Conservation (phyloP, 2,888 invertebrate species). For the Cantharis nigra region DNA sequence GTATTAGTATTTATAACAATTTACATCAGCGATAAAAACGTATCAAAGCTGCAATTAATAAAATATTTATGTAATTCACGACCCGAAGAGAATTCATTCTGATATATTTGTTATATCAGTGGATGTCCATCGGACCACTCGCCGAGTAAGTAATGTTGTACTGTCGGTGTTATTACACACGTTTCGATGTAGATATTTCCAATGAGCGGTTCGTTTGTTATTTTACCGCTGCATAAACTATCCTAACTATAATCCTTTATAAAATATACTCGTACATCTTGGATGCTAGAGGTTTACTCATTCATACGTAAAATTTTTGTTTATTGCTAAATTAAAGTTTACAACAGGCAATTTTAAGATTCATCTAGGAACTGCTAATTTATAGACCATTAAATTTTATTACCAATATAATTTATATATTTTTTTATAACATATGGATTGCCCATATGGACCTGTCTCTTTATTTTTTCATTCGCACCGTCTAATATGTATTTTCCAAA, state of each 20-base stretch:
- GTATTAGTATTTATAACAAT: not conserved
- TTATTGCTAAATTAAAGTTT: not conserved
- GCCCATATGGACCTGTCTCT: not conserved
- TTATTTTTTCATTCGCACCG: not conserved
- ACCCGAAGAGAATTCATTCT: conserved; percentile 22
- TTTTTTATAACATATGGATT: not conserved
- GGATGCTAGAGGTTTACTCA: not conserved
- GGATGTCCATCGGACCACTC: conserved; percentile 36
- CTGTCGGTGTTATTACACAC: conserved; percentile 36
- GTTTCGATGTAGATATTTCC: conserved; percentile 31
- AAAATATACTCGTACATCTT: not conserved
- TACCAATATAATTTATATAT: not conserved
- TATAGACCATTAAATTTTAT: not conserved
- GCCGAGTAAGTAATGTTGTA: conserved; percentile 34
- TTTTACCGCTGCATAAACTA: conserved; percentile 13
- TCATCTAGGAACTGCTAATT: not conserved
- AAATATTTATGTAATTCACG: conserved; percentile 23
- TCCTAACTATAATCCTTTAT: conserved; percentile 2
- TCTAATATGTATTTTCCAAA: not conserved
- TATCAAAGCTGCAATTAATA: conserved; percentile 8
- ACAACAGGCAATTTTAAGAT: not conserved
- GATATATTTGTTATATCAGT: conserved; percentile 36
- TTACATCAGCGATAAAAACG: not conserved
- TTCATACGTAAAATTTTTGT: conserved; percentile 8
- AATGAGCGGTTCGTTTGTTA: conserved; percentile 18